Evolutionary conservation across 2,113 vertebrate species (phyloP), one percentile per base, ranked within the genome.

Genomic region (Hydropotes inermis): DNA sequence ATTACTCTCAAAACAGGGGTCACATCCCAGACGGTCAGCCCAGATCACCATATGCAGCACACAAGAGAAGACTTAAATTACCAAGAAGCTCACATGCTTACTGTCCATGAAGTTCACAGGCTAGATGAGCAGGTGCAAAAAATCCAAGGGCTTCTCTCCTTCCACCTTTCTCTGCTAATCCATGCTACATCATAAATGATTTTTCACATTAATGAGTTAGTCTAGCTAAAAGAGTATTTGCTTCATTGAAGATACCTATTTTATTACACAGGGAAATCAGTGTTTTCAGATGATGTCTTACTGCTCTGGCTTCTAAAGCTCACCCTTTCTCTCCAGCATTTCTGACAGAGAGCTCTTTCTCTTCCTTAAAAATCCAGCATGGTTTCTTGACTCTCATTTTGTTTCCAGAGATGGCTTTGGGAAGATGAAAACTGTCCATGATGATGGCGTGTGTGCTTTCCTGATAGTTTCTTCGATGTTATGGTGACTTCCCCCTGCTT

Each of bases 1-100:
- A 57, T 81, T 94, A n/a, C 97, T 96, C 92, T 97, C 89, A 90
- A 98, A 98, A 97, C 97, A 95, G n/a, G 1, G 98, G 95, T 85
- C 97, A 89, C 97, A 25, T 97, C 92, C 93, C 85, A 95, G 82
- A 95, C 92, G 43, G 97, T 95, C 70, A 27, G 91, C 85, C 61
- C 89, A 95, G 94, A 98, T 98, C 83, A 70, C 95, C 95, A 39
- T 91, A 74, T 87, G 97, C 91, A 97, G 91, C 89, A 16, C 54
- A 33, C 33, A 28, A 91, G 70, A 78, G 52, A 95, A 47, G 78
- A 33, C 87, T 95, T 90, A 54, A 89, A 70, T 91, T 14, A 94
- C 81, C 67, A 90, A 84, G 87, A 84, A 23, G 43, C 86, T 16
- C 28, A 54, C 86, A 30, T 89, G 64, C 83, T 7, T 81, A 47